Percentiles rank a stretch among this genome's conserved stretches.
Evolutionary conservation across 2,113 vertebrate species (phyloP).

Genomic region (Stomatorhinus ivindoensis): DNA sequence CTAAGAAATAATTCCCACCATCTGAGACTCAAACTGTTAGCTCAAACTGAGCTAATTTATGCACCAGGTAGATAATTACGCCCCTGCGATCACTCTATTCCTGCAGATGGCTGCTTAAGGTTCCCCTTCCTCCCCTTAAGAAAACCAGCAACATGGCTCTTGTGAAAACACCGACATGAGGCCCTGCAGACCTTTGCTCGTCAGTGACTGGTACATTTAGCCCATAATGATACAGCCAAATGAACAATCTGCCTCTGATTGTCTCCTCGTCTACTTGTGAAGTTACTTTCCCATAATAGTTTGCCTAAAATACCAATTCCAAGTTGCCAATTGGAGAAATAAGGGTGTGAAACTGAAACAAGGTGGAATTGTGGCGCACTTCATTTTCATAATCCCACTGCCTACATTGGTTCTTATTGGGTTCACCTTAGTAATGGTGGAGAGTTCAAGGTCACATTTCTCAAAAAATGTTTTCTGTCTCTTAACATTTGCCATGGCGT

Average conservation of each 20-base stretch:
- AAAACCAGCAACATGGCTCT: background rate
- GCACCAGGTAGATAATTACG: background rate
- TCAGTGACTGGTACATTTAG: background rate
- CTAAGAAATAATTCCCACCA: background rate
- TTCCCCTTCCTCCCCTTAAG: background rate
- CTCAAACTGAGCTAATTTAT: background rate
- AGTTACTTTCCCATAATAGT: background rate
- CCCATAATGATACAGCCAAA: background rate
- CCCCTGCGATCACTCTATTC: background rate
- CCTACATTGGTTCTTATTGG: background rate
- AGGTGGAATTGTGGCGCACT: background rate
- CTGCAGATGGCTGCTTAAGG: background rate
- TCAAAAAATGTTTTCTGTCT: background rate
- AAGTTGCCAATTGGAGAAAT: background rate
- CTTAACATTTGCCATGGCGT: background rate
- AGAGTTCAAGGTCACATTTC: background rate
- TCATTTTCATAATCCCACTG: background rate
- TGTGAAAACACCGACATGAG: background rate
- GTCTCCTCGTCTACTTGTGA: background rate
- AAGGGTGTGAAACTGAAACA: background rate
- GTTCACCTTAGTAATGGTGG: background rate
- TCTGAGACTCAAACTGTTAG: conserved; percentile 1
- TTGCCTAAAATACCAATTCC: background rate
- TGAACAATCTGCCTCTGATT: background rate
- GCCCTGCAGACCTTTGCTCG: background rate